A percentile compares a stretch with the other conserved stretches of the same genome.
phyloP scores from a whole-genome alignment of 2,113 vertebrate species.

The Accipiter virgatus region DNA sequence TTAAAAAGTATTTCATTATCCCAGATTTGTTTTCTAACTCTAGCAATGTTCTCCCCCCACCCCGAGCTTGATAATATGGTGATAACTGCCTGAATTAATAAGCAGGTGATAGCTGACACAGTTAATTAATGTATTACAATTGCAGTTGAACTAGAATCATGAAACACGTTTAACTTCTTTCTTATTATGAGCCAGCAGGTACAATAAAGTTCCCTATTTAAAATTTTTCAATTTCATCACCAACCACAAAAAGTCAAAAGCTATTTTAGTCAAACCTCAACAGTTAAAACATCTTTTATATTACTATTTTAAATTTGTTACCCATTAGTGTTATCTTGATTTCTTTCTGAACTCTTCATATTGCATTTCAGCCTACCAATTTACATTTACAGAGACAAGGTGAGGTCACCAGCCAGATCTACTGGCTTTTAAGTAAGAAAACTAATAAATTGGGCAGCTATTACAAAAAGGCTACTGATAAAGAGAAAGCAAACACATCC shows the following conservation, averaged over 20 bases:
- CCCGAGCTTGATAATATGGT: neutral
- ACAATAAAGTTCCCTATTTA: neutral
- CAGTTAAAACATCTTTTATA: neutral
- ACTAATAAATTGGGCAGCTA: neutral
- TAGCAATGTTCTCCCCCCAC: neutral
- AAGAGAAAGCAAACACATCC: neutral
- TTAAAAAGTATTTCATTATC: neutral
- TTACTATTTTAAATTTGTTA: neutral
- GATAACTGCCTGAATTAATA: neutral
- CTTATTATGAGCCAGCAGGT: neutral
- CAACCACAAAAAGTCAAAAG: neutral
- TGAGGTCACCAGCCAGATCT: neutral
- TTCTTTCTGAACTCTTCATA: neutral
- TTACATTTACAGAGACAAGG: neutral
- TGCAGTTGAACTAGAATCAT: neutral
- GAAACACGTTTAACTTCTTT: neutral
- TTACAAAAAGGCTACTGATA: neutral
- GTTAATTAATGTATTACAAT: neutral
- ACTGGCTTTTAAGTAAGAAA: neutral
- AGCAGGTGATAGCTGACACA: neutral
- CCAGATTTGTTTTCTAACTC: neutral
- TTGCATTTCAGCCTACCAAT: neutral
- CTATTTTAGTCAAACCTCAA: neutral
- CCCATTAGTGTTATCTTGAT: neutral
- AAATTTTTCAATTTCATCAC: neutral